Conservation (phyloP, 2,113 vertebrate genomes). For the Malaclemys terrapin region DNA sequence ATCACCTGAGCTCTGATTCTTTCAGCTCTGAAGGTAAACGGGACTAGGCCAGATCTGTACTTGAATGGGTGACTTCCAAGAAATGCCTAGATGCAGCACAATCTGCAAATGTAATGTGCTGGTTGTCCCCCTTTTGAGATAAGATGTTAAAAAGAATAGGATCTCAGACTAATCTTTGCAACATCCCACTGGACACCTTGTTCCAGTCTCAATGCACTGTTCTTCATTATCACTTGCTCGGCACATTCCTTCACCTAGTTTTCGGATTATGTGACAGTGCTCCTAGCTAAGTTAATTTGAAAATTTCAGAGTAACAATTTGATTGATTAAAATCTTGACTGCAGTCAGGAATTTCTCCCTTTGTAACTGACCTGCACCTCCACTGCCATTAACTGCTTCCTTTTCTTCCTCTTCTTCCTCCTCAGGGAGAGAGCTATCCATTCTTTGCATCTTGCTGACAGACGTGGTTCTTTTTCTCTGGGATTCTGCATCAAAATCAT, state of each 20-base stretch:
- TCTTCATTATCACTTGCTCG: not conserved
- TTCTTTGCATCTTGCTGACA: conserved; percentile 97
- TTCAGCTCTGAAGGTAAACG: not conserved
- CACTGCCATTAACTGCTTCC: conserved; percentile 88
- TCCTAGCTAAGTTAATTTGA: not conserved
- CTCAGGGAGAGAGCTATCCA: conserved; percentile 94
- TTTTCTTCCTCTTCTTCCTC: conserved; percentile 97
- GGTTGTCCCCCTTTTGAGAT: not conserved
- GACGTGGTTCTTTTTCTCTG: conserved; percentile 97
- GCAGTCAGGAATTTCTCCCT: not conserved
- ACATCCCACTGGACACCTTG: not conserved
- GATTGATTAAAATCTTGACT: not conserved
- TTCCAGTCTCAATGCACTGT: not conserved
- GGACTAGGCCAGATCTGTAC: not conserved
- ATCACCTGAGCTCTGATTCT: not conserved
- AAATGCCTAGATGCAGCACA: not conserved
- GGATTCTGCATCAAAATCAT: conserved; percentile 94
- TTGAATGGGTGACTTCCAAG: not conserved
- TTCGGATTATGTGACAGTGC: not conserved
- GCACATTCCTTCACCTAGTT: not conserved
- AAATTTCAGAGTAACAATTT: not conserved
- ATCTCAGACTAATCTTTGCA: not conserved
- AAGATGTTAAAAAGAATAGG: not conserved
- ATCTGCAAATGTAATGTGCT: not conserved
- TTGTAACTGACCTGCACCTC: conserved; percentile 85